These are phyloP conservation scores for Syndactyla subalaris DNA, from an alignment of 2,797 vertebrate genomes.

Conservation along the genomic window DNA sequence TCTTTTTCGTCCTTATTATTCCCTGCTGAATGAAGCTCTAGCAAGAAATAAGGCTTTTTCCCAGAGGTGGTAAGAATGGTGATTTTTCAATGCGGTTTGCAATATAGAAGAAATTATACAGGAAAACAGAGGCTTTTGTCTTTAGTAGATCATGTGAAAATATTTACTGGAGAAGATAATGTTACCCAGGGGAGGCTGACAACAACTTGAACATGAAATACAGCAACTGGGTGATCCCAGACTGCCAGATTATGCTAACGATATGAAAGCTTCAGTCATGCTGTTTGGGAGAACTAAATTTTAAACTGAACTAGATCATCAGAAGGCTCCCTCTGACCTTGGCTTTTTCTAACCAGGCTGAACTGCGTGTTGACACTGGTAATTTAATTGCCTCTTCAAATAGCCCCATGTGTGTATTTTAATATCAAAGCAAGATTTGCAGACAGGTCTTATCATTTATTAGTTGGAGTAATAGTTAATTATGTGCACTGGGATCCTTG, in stretches of 20 bases:
- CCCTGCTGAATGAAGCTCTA: neutral
- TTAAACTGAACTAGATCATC: neutral
- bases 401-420: rapidly evolving
- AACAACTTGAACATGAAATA: neutral
- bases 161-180: conserved; percentile 6
- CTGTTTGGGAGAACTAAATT: neutral
- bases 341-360: neutral
- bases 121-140: conserved; percentile 14
- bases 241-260: neutral
- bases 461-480: neutral
- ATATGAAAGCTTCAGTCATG: neutral
- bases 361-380: neutral
- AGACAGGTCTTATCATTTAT: neutral
- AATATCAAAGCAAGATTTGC: neutral
- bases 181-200: neutral
- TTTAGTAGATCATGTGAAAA: conserved; percentile 9
- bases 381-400: neutral
- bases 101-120: neutral
- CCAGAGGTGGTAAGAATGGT: neutral
- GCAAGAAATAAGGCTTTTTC: neutral
- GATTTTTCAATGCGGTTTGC: neutral
- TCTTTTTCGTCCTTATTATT: neutral
- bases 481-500: neutral
- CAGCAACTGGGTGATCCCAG: neutral
- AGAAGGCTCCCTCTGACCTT: neutral